A percentile compares a stretch with the other conserved stretches of the same genome.
Conservation (phyloP, 2,888 invertebrate species). For the Heliconius hortense region DNA sequence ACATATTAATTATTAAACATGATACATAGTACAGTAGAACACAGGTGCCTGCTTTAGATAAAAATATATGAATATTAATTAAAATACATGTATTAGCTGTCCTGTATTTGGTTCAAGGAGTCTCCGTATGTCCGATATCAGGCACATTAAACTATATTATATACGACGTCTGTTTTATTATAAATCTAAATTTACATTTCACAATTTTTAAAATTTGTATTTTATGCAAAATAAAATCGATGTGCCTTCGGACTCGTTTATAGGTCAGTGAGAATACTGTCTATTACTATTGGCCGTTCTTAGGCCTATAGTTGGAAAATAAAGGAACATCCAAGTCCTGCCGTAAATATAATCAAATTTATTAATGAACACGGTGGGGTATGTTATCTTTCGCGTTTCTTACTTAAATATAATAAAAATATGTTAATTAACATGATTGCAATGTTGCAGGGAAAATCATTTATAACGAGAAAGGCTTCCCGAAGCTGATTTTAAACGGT, state of each 20-base stretch:
- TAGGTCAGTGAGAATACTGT: not conserved
- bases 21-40: not conserved
- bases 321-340: not conserved
- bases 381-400: not conserved
- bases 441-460: slow-evolving; percentile 64
- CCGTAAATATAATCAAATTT: not conserved
- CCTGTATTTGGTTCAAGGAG: not conserved
- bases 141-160: not conserved
- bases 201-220: not conserved
- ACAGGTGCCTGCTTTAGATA: not conserved
- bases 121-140: not conserved
- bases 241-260: slow-evolving; percentile 10
- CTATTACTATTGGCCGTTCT: not conserved
- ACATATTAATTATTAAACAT: slow-evolving; percentile 1
- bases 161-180: not conserved
- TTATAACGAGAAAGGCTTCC: slow-evolving; percentile 66
- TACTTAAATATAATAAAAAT: not conserved
- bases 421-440: slow-evolving; percentile 18
- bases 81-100: not conserved
- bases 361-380: not conserved
- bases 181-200: not conserved
- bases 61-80: not conserved
- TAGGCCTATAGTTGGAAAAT: not conserved
- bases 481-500: slow-evolving; percentile 65
- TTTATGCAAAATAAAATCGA: not conserved